Percentiles rank a stretch among this genome's conserved stretches.
Conservation (phyloP, 2,888 invertebrate genomes). For the Ophion slaviceki region DNA sequence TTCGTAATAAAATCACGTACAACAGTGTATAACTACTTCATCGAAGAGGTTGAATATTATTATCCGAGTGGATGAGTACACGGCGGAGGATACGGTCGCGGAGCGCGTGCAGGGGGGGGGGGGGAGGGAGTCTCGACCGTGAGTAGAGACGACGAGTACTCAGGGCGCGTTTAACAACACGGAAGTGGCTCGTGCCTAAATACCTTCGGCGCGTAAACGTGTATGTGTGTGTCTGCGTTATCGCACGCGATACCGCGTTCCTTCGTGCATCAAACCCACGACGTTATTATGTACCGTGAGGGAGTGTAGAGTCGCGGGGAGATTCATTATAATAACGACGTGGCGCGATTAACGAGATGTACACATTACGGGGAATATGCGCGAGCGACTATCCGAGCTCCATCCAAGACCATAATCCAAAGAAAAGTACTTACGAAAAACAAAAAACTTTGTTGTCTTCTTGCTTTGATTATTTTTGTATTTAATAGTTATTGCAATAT, state of each 20-base stretch:
- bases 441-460: too few relatives aligned
- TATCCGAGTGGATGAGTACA: conserved; percentile 44
- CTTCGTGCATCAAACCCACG: conserved; percentile 28
- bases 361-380: conserved; percentile 40
- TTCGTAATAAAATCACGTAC: conserved; percentile 59
- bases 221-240: conserved; percentile 10
- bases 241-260: conserved; percentile 58
- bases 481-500: conserved; percentile 16
- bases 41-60: conserved; percentile 54
- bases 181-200: conserved; percentile 59
- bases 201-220: conserved; percentile 34
- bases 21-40: conserved; percentile 35
- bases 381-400: not conserved
- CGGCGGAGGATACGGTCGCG: conserved; percentile 3
- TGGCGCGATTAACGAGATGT: conserved; percentile 48
- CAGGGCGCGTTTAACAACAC: conserved; percentile 51
- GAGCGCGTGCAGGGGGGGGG: not conserved
- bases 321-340: conserved; percentile 43
- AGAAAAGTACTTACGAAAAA: not conserved
- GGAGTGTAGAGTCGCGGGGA: not conserved
- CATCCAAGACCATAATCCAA: conserved; percentile 33
- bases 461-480: not conserved
- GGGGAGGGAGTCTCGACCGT: not conserved
- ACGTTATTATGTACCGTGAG: conserved; percentile 45
- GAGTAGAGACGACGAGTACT: conserved; percentile 22